Evolutionary conservation across 2,113 vertebrate genomes (phyloP), one percentile per base, ranked within the genome.

Genomic region (Heliornis fulica): DNA sequence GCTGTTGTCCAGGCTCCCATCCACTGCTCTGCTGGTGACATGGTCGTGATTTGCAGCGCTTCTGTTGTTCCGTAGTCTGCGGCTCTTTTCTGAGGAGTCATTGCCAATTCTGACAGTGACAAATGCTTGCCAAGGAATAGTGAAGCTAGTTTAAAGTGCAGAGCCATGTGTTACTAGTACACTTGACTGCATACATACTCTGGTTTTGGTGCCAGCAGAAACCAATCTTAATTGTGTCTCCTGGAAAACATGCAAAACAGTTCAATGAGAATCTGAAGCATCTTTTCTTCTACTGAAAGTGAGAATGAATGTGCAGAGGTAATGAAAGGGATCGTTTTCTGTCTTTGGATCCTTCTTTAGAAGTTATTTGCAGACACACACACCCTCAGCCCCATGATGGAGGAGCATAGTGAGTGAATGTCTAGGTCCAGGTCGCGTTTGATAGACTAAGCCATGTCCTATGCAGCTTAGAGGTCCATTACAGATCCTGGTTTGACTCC

Each of bases 111-210:
- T 95, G 92, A 94, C 88, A 93, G 66, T 94, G 91, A 95, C 75
- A 93, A 95, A 94, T 93, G 87, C 80, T 93, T 93, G 88, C 84
- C 75, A 87, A 91, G 90, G 76, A 91, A 89, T 76, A 94, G 78
- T 82, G 94, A 93, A 93, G 76, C 93, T 96, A 87, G 86, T 96
- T 96, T 92, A 93, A 95, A 96, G 86, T 87, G 92, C 87, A 95
- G 77, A 90, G 87, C 95, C 83, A 77, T 87, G 94, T 96, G 89
- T 88, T 95, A 87, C 88, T 71, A 82, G 92, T 92, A 71, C 56
- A 56, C 94, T 89, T 94, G 70, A 92, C 91, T 91, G 81, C 80
- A 72, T 95, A 48, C 38, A 21, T 90, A 31, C 89, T 68, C 68
- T 91, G 81, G 1, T 11, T 69, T 81, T 86, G 69, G 83, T 95